Base-by-base conservation (phyloP, 2,888 invertebrate genomes). In the Cheilosia soror region DNA sequence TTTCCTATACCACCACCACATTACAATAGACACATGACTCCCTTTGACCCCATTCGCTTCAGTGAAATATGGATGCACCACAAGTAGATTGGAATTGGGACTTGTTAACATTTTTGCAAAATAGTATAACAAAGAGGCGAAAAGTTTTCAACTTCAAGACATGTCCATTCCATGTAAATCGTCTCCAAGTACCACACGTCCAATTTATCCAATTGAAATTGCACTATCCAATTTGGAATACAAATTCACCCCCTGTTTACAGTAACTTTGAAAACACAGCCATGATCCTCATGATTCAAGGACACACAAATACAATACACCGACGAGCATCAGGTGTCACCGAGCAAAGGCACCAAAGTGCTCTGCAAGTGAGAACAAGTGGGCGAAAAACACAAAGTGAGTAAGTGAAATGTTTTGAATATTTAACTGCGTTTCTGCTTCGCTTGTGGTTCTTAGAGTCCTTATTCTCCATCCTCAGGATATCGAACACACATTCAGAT, bases 371-470 rank as follows among this genome's bases (percentile, higher is more conserved):
- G 20, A 27, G 20, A 27, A 40, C 47, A 58, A 66, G 53, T 49
- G 37, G 42, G 25, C 31, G 40, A 66, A 57, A 11, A 37, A 37
- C 37, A 58, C 63, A 69, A 69, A 73, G 72, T 62, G 77, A 77
- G 65, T 72, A 72, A 77, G 78, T 73, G 78, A 69, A 79, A 75
- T 69, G 68, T 68, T 51, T 63, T 84, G 75, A 84, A 84, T 84
- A 53, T 79, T 84, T 69, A 75, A 84, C 71, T 27, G 15, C 58
- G 49, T 47, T 69, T 68, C 42, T 63, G 68, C 27, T 73, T 37
- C 25, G 69, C 49, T 29, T 51, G 79, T 29, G 73, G 75, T 51
- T 58, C 60, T 7, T 15, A 7, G 44, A 31, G 42, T 49, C 40
- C 71, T 49, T 60, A 15, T 5, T 5, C 62, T 40, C 25, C 6